Evolutionary conservation across 2,888 invertebrate species (phyloP).

Genomic region (Timema podura): DNA sequence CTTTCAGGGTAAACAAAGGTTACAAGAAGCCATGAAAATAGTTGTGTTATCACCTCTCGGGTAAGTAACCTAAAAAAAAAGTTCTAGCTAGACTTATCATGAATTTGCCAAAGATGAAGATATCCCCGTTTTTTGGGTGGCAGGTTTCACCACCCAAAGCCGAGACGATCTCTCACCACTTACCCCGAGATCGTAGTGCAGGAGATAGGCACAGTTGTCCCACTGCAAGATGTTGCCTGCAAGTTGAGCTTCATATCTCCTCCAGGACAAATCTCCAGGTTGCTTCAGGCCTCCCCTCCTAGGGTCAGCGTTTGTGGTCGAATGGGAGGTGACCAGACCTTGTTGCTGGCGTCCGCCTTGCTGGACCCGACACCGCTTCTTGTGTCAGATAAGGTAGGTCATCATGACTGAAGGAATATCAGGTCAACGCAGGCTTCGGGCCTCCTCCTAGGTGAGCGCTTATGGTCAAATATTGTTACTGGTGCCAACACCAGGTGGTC

Average conservation of each 20-base stretch:
- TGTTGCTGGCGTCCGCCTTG: conserved; percentile 36
- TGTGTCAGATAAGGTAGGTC: conserved; percentile 18
- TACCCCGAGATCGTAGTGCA: conserved; percentile 35
- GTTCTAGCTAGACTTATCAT: too few relatives aligned
- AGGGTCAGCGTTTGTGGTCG: conserved; percentile 41
- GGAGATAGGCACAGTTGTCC: conserved; percentile 36
- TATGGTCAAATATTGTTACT: conserved; percentile 37
- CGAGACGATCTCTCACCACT: conserved; percentile 38
- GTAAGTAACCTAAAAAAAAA: too few relatives aligned
- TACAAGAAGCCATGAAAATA: too few relatives aligned
- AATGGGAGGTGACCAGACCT: conserved; percentile 31
- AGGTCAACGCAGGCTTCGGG: conserved; percentile 29
- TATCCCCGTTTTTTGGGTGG: neutral
- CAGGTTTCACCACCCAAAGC: conserved; percentile 45
- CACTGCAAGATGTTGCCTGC: conserved; percentile 40
- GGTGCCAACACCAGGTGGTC: conserved; percentile 33
- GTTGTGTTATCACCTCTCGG: too few relatives aligned
- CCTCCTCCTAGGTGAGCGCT: conserved; percentile 42
- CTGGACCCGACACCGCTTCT: conserved; percentile 40
- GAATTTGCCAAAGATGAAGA: too few relatives aligned
- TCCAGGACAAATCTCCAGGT: conserved; percentile 39
- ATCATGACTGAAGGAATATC: too few relatives aligned
- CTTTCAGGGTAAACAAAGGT: too few relatives aligned
- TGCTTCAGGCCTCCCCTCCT: conserved; percentile 41
- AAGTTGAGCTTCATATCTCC: conserved; percentile 43